Evolutionary conservation across 2,888 invertebrate species (phyloP).

Genomic region (Calephelis perditalis): DNA sequence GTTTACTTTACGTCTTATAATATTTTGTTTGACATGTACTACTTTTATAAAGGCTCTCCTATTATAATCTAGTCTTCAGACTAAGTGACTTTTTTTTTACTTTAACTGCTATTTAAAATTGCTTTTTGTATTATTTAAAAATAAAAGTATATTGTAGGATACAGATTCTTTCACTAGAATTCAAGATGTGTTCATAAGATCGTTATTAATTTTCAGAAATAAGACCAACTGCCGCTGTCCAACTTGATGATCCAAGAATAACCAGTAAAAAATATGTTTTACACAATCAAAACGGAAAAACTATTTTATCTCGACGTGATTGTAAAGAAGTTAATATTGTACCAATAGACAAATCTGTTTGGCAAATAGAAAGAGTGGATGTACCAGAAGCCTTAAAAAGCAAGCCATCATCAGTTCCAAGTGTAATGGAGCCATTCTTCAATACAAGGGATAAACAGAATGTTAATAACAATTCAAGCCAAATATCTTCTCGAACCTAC

Average conservation of each 20-base stretch:
- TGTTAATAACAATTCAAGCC: conserved; percentile 22
- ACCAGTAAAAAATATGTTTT: conserved; percentile 48
- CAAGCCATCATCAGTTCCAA: conserved; percentile 25
- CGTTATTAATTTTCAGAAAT: conserved; percentile 50
- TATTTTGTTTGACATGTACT: no score
- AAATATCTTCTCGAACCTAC: not conserved
- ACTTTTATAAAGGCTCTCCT: no score
- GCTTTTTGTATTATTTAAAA: no score
- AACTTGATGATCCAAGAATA: conserved; percentile 55
- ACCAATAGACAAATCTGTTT: conserved; percentile 39
- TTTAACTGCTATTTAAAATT: no score
- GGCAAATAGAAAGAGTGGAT: conserved; percentile 38
- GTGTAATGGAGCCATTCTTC: conserved; percentile 34
- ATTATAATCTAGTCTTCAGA: no score
- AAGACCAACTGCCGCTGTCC: conserved; percentile 38
- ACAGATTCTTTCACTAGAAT: no score
- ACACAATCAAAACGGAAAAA: conserved; percentile 38
- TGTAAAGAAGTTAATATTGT: conserved; percentile 44
- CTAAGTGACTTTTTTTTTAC: no score
- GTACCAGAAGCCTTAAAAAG: conserved; percentile 43
- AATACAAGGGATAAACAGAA: conserved; percentile 44
- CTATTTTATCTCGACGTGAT: conserved; percentile 37
- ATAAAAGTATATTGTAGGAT: no score
- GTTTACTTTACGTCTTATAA: no score
- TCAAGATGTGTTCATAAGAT: not conserved